Conservation (phyloP, 2,113 vertebrate genomes). For the Zingel zingel region DNA sequence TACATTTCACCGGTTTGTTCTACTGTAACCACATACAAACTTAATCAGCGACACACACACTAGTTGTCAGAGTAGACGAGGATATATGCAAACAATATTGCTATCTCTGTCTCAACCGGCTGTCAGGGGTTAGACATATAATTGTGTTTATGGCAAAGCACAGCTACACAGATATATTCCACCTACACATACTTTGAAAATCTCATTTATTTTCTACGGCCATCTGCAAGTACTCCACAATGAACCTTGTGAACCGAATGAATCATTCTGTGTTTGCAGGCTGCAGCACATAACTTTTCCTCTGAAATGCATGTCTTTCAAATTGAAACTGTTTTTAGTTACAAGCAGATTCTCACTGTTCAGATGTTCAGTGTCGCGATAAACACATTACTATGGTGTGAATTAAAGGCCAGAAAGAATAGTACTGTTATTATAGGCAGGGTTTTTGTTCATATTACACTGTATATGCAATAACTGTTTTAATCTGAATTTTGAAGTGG, state of each 20-base stretch:
- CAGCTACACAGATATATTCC: slow-evolving; percentile 77
- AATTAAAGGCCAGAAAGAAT: slow-evolving; percentile 29
- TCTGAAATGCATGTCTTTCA: slow-evolving; percentile 59
- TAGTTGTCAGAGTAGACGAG: slow-evolving; percentile 30
- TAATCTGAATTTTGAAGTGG: neutral
- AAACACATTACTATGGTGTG: neutral
- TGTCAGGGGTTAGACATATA: slow-evolving; percentile 77
- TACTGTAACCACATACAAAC: slow-evolving; percentile 9
- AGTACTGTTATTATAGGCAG: neutral
- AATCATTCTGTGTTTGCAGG: slow-evolving; percentile 67
- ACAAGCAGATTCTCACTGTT: slow-evolving; percentile 36
- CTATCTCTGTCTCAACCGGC: slow-evolving; percentile 71
- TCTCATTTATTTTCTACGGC: slow-evolving; percentile 79
- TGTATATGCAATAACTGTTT: neutral
- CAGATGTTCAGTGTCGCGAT: neutral
- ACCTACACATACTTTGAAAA: slow-evolving; percentile 81
- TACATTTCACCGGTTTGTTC: slow-evolving; percentile 16
- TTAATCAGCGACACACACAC: slow-evolving; percentile 11
- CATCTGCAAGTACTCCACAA: slow-evolving; percentile 76
- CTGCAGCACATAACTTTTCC: slow-evolving; percentile 52
- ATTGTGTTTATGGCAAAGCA: slow-evolving; percentile 76
- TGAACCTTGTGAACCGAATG: slow-evolving; percentile 77
- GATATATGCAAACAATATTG: slow-evolving; percentile 65
- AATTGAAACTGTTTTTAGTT: slow-evolving; percentile 58
- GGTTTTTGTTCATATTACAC: neutral